Evolutionary conservation across 2,113 vertebrate genomes (phyloP).

Genomic region (Odobenus rosmarus): DNA sequence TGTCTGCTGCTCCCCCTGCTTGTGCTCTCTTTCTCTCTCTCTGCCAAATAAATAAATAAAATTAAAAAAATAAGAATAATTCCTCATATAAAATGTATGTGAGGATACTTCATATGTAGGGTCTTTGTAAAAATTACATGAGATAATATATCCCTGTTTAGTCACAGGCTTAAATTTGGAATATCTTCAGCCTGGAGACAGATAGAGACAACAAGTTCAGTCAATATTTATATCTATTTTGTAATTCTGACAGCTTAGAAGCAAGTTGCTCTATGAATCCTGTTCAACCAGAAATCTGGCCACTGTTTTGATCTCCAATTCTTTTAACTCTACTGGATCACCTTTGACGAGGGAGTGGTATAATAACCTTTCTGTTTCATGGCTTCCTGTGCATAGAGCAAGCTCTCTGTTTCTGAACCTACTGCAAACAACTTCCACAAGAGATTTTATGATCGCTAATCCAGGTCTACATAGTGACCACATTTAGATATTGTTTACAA

Average conservation of each 20-base stretch:
- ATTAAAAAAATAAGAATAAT: not conserved
- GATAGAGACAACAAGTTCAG: not conserved
- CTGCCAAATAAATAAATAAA: not conserved
- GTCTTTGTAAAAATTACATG: not conserved
- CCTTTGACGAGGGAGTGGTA: not conserved
- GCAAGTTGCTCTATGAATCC: not conserved
- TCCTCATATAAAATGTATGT: not conserved
- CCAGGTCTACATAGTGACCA: not conserved
- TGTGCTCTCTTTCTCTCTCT: not conserved
- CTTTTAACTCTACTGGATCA: not conserved
- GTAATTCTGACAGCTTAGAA: not conserved
- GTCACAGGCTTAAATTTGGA: not conserved
- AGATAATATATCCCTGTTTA: not conserved
- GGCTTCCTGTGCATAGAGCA: not conserved
- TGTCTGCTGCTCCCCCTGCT: not conserved
- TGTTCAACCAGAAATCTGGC: not conserved
- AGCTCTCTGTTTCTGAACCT: not conserved
- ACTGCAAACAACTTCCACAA: not conserved
- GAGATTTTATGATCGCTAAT: not conserved
- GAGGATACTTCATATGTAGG: not conserved
- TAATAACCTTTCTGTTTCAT: not conserved
- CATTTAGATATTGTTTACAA: slow-evolving; percentile 16
- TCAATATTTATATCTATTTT: slow-evolving; percentile 45
- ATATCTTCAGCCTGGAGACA: not conserved
- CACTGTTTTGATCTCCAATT: not conserved